Evolutionary conservation across 2,888 invertebrate species (phyloP).

Genomic region (Chironomus tentans): DNA sequence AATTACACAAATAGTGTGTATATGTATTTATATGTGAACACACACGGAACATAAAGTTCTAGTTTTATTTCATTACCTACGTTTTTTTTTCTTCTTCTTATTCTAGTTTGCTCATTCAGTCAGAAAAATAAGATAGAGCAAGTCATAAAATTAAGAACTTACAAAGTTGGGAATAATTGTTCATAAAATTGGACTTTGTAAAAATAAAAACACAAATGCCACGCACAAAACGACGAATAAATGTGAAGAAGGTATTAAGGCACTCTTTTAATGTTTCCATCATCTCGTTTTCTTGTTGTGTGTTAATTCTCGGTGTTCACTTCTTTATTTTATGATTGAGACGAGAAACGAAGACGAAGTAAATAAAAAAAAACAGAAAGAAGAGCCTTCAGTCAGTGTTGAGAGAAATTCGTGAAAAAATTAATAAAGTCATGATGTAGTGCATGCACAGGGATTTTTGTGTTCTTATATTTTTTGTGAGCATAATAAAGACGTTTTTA

Average conservation of each 20-base stretch:
- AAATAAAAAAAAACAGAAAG: background rate
- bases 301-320: background rate
- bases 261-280: slow-evolving; percentile 11
- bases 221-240: background rate
- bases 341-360: background rate
- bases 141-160: background rate
- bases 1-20: background rate
- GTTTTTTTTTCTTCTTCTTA: background rate
- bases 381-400: background rate
- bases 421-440: slow-evolving; percentile 20
- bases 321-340: background rate
- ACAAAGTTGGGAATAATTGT: slow-evolving; percentile 19
- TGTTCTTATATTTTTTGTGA: background rate
- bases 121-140: background rate
- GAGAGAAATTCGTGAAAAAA: background rate
- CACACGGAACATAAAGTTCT: background rate
- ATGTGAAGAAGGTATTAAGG: background rate
- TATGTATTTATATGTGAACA: too few relatives aligned
- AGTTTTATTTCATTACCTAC: background rate
- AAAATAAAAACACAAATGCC: background rate
- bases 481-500: slow-evolving; percentile 20
- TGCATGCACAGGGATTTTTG: background rate
- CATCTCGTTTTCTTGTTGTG: background rate
- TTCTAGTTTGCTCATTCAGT: background rate
- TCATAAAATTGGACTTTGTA: slow-evolving; percentile 12